Evolutionary conservation across 2,797 vertebrate genomes (phyloP), one percentile per base, ranked within the genome.

Genomic region (Botia almorhae): DNA sequence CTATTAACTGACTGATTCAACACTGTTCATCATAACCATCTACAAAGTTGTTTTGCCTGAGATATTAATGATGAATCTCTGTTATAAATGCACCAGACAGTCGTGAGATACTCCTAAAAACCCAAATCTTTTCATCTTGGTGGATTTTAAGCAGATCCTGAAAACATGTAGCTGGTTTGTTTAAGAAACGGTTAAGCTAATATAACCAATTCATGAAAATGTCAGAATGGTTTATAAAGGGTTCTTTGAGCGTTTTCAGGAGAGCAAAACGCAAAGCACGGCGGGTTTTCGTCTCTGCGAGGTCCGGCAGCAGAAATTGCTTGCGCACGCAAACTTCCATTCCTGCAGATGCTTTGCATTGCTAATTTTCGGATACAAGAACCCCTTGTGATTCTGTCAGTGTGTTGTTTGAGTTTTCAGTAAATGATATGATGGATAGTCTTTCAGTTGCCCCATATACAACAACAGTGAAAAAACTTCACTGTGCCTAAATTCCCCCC

Each of bases 161-260:
- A 14, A 58, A 29, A 29, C 8, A 23, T 39, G 68, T 29, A 72
- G 69, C 51, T 77, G 64, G 48, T 67, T 90, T 87, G 87, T 90
- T 89, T 90, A 83, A 89, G 33, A 82, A 86, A 46, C 10, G 43
- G 43, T 46, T 46, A 88, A 84, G 78, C 88, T 84, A 76, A 80
- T 64, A 83, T 90, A 82, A 91, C 89, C 91, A 87, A 93, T 91
- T 93, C 89, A 91, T 88, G 80, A 85, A 91, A 90, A 90, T 85
- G 89, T 87, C 89, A 87, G 69, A 16, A 23, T 74, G 84, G 33
- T 79, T 87, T 81, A 88, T 85, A 71, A 88, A 82, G 69, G 74
- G 78, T 85, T 84, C 82, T 89, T 86, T 90, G 84, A 91, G 89
- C 74, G 63, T 29, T 33, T 69, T 76, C 70, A 84, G 64, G 80